Percentiles rank a stretch among this genome's conserved stretches.
Evolutionary conservation across 2,113 vertebrate genomes (phyloP).

Genomic region (Psittacus erithacus): DNA sequence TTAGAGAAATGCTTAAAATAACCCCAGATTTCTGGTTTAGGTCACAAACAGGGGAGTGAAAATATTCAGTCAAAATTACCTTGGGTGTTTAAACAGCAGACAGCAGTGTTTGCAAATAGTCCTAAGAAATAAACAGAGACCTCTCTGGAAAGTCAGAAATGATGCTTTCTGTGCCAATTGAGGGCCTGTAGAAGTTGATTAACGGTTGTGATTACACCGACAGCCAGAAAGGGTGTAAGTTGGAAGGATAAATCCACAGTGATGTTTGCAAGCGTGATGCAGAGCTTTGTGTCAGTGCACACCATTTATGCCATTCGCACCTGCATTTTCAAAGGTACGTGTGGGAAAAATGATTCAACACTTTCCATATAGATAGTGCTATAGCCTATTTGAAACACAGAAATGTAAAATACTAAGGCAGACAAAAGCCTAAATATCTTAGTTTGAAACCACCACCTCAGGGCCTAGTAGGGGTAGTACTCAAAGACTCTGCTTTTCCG

Average conservation of each 20-base stretch:
- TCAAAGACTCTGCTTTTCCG: background rate
- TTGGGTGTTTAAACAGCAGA: background rate
- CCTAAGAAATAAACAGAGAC: background rate
- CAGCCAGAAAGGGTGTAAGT: background rate
- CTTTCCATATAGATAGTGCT: background rate
- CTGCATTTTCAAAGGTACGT: fast-evolving
- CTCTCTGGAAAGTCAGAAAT: background rate
- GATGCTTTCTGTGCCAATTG: background rate
- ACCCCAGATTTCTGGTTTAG: background rate
- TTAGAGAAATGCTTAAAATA: conserved; percentile 25
- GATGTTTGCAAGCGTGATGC: background rate
- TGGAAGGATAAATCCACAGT: background rate
- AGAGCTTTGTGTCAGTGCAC: fast-evolving
- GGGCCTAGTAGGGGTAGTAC: background rate
- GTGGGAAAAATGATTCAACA: background rate
- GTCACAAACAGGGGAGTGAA: background rate
- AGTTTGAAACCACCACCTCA: background rate
- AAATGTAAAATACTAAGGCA: background rate
- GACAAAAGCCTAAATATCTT: background rate
- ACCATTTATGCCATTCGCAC: background rate
- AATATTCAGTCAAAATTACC: background rate
- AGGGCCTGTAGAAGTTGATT: background rate
- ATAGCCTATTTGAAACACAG: background rate
- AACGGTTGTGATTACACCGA: background rate
- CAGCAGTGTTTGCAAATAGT: conserved; percentile 24